Percentiles rank a stretch among this genome's conserved stretches.
Conservation (phyloP, 1,140 invertebrate species). For the Drosophila lini region DNA sequence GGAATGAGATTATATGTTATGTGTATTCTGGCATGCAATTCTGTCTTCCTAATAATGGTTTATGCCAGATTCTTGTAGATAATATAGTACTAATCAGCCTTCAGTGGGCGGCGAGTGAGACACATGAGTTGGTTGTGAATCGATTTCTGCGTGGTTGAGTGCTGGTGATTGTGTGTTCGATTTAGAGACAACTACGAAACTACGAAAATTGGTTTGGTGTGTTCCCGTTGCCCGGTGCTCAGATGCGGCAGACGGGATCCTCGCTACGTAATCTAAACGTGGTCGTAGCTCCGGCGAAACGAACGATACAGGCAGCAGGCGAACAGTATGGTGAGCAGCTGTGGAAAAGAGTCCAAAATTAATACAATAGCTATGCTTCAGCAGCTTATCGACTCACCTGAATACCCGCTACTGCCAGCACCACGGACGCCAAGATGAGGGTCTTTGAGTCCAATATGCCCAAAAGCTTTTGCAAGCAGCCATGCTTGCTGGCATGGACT, state of each 20-base stretch:
- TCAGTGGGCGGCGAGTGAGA: constrained; percentile 21
- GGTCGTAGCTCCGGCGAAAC: constrained; percentile 95
- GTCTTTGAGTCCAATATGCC: constrained; percentile 88
- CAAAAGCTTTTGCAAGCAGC: constrained; percentile 89
- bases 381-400: constrained; percentile 86
- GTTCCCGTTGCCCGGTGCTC: constrained; percentile 1
- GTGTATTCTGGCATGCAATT: neutral
- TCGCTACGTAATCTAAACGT: constrained; percentile 88
- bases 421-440: constrained; percentile 90
- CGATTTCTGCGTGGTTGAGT: constrained; percentile 31
- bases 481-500: constrained; percentile 85
- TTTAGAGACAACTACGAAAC: constrained; percentile 52
- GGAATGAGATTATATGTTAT: constrained; percentile 14
- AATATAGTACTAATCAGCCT: constrained; percentile 29
- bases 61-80: constrained; percentile 6
- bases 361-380: neutral
- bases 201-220: constrained; percentile 40
- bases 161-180: constrained; percentile 15
- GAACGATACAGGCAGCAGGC: constrained; percentile 95
- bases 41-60: neutral
- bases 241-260: constrained; percentile 71
- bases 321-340: constrained; percentile 95
- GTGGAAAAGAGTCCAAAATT: constrained; percentile 59
- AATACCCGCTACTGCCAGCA: constrained; percentile 90
- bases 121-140: constrained; percentile 17